Percentiles rank a stretch among this genome's conserved stretches.
Evolutionary conservation across 2,113 vertebrate species (phyloP).

Genomic region (Heteronetta atricapilla): DNA sequence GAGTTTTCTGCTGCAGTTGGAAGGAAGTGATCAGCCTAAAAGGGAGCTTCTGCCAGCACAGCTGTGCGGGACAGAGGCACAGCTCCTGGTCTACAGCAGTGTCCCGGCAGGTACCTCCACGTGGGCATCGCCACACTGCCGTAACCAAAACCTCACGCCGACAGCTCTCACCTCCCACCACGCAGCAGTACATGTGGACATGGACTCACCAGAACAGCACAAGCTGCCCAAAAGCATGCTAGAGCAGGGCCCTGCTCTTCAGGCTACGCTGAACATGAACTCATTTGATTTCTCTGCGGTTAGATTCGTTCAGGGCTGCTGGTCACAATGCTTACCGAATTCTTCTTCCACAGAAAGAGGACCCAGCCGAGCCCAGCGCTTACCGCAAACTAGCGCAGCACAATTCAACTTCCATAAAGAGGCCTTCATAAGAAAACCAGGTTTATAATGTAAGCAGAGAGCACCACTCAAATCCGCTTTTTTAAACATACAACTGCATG

Average conservation of each 20-base stretch:
- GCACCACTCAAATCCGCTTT: background rate
- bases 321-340: background rate
- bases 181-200: background rate
- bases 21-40: background rate
- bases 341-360: background rate
- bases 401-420: background rate
- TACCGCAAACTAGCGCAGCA: background rate
- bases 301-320: background rate
- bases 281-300: background rate
- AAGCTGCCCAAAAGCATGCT: background rate
- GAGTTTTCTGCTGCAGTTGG: background rate
- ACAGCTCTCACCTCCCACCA: background rate
- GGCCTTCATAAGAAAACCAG: rapidly evolving
- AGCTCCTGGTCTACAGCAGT: too few relatives aligned
- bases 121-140: too few relatives aligned
- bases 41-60: background rate
- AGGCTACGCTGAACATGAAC: background rate
- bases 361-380: background rate
- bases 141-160: too few relatives aligned
- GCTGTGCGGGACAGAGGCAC: background rate
- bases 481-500: background rate
- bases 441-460: background rate
- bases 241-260: background rate
- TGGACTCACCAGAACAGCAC: background rate
- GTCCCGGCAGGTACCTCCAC: background rate